Evolutionary conservation across 2,113 vertebrate species (phyloP).

Genomic region (Sphaerodactylus townsendi): DNA sequence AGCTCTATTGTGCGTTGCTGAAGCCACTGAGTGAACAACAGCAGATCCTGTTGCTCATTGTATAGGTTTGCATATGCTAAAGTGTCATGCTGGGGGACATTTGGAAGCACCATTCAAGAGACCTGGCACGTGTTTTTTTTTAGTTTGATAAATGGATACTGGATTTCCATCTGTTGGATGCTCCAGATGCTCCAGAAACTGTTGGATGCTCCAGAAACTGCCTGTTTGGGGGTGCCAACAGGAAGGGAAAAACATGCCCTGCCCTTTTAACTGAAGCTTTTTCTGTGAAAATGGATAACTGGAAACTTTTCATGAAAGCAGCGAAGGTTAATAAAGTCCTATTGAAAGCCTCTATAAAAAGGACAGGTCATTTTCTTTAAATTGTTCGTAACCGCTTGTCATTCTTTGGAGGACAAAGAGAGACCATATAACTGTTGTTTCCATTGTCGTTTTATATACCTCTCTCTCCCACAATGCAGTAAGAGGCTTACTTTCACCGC

Average conservation of each 20-base stretch:
- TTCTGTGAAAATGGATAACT: too few relatives aligned
- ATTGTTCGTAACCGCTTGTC: not conserved
- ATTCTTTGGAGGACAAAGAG: not conserved
- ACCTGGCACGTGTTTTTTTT: conserved; percentile 61
- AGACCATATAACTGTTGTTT: not conserved
- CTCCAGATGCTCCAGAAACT: conserved; percentile 24
- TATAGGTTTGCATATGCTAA: conserved; percentile 41
- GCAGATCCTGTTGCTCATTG: conserved; percentile 34
- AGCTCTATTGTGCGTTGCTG: too few relatives aligned
- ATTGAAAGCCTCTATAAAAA: too few relatives aligned
- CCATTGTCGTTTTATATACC: not conserved
- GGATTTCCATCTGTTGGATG: not conserved
- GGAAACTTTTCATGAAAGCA: too few relatives aligned
- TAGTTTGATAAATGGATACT: too few relatives aligned
- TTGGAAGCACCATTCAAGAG: conserved; percentile 64
- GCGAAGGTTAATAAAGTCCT: too few relatives aligned
- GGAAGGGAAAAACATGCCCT: too few relatives aligned
- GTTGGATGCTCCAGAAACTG: conserved; percentile 27
- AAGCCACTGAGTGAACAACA: conserved; percentile 30
- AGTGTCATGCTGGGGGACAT: conserved; percentile 45
- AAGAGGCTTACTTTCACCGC: not conserved
- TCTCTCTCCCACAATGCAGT: not conserved
- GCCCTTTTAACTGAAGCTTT: too few relatives aligned
- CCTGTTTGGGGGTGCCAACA: not conserved
- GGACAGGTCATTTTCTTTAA: too few relatives aligned